Evolutionary conservation across 2,797 vertebrate genomes (phyloP).

Genomic region (Tapirus indicus): DNA sequence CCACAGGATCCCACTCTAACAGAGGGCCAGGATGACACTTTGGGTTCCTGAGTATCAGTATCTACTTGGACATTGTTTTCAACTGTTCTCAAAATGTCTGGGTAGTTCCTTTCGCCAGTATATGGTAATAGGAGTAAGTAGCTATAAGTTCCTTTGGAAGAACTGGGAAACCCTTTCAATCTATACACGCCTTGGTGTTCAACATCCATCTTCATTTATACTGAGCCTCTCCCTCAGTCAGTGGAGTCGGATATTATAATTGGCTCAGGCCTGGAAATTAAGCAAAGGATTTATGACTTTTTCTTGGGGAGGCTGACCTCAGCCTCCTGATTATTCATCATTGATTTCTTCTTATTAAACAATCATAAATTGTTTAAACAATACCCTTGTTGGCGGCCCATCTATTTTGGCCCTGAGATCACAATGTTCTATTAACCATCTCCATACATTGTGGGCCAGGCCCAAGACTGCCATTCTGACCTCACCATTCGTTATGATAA

Average conservation of each 20-base stretch:
- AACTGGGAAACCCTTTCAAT: background rate
- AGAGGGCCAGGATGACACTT: background rate
- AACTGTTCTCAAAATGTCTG: background rate
- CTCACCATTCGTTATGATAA: background rate
- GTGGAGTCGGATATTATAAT: background rate
- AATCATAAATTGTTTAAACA: background rate
- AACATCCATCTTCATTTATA: background rate
- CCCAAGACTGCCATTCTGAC: background rate
- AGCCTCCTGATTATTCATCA: background rate
- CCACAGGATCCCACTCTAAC: background rate
- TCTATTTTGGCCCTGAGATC: background rate
- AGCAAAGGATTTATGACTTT: background rate
- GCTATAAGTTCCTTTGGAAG: background rate
- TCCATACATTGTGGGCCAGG: background rate
- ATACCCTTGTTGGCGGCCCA: background rate
- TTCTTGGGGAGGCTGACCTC: background rate
- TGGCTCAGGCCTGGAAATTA: background rate
- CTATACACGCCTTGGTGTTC: background rate
- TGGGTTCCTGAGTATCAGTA: background rate
- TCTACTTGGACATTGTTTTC: background rate
- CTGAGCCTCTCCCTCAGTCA: background rate
- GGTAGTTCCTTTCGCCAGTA: background rate
- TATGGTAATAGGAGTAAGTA: background rate
- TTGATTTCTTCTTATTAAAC: background rate
- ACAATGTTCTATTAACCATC: background rate